Conservation (phyloP, 2,888 invertebrate genomes). For the Lepidonotus clava region DNA sequence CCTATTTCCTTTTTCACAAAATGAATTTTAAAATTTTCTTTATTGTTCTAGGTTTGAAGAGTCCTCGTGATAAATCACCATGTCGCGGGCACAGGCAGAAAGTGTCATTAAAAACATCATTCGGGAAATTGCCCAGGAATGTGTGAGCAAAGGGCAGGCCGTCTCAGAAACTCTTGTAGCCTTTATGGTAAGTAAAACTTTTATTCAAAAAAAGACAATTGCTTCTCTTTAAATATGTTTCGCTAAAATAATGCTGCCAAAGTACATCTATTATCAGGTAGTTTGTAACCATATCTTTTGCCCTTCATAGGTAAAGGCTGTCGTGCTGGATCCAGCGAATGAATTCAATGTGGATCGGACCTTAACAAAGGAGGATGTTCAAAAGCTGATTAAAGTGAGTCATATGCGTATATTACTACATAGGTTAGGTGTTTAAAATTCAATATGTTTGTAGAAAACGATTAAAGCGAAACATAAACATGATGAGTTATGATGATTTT, state of each 20-base stretch:
- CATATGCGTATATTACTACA: no score
- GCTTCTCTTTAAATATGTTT: background rate
- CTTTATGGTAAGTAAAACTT: slow-evolving; percentile 77
- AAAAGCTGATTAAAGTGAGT: slow-evolving; percentile 79
- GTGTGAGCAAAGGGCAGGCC: slow-evolving; percentile 80
- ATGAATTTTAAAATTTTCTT: no score
- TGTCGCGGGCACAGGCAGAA: slow-evolving; percentile 80
- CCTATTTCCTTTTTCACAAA: no score
- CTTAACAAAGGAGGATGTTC: slow-evolving; percentile 81
- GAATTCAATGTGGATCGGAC: slow-evolving; percentile 80
- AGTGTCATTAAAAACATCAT: slow-evolving; percentile 81
- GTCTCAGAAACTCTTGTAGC: slow-evolving; percentile 81
- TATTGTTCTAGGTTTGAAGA: background rate
- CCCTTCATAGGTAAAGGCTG: slow-evolving; percentile 80
- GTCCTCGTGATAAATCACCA: slow-evolving; percentile 60
- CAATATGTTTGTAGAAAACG: no score
- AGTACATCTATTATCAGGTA: background rate
- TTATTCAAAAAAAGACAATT: background rate
- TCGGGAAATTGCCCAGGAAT: slow-evolving; percentile 80
- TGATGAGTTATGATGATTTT: no score
- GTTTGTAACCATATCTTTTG: slow-evolving; percentile 49
- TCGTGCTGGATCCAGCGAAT: slow-evolving; percentile 80
- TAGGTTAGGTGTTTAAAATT: no score
- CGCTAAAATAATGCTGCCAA: background rate
- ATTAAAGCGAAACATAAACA: no score